These are phyloP conservation scores for Poeciliopsis infans DNA, from an alignment of 2,797 vertebrate genomes.

Conservation along the genomic window DNA sequence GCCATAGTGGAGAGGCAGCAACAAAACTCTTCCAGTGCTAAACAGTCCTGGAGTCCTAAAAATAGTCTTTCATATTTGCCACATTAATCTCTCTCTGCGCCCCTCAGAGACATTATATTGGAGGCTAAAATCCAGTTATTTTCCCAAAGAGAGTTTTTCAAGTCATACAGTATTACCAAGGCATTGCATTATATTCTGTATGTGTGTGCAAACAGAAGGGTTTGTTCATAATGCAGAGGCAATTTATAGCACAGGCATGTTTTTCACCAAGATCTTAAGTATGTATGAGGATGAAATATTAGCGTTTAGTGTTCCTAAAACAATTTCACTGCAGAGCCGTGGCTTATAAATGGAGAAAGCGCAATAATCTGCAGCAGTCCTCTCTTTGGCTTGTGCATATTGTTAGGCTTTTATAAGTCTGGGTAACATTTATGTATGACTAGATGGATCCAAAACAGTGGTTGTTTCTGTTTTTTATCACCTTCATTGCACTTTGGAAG, in stretches of 20 bases:
- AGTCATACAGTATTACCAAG: conserved; percentile 78
- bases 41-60: conserved; percentile 73
- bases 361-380: conserved; percentile 43
- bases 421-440: conserved; percentile 11
- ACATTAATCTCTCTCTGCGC: conserved; percentile 75
- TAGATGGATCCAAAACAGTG: conserved; percentile 7
- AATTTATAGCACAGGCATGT: conserved; percentile 72
- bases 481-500: conserved; percentile 2
- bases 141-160: conserved; percentile 78
- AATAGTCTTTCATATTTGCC: conserved; percentile 79
- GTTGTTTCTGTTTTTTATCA: conserved; percentile 4
- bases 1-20: conserved; percentile 51
- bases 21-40: conserved; percentile 61
- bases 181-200: conserved; percentile 71
- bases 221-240: conserved; percentile 61
- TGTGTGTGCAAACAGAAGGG: conserved; percentile 34
- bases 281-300: conserved; percentile 63
- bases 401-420: conserved; percentile 22
- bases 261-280: conserved; percentile 59
- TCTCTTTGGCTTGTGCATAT: conserved; percentile 25
- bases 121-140: conserved; percentile 78
- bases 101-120: conserved; percentile 69
- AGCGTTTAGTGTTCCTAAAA: conserved; percentile 54
- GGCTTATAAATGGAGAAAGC: conserved; percentile 47
- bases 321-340: conserved; percentile 47